A percentile compares a stretch with the other conserved stretches of the same genome.
Conservation (phyloP, 37 sponge, comb jelly and placozoan species). For the Diacarnus erythraeanus region DNA sequence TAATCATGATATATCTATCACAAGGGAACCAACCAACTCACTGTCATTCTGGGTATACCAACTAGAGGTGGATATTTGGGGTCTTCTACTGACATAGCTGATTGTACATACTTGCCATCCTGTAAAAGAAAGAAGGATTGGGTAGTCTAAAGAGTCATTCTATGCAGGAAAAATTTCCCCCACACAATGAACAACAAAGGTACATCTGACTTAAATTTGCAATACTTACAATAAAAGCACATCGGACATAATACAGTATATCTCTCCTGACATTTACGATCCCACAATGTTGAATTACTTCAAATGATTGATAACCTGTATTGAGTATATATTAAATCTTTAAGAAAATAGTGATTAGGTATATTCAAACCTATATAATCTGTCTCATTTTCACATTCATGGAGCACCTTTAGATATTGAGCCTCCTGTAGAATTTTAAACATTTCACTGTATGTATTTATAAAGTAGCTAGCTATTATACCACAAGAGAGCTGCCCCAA, state of each 20-base stretch:
- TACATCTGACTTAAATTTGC: too few relatives aligned
- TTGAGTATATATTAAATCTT: not conserved
- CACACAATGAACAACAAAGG: too few relatives aligned
- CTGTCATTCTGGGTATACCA: not conserved
- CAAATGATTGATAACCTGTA: not conserved
- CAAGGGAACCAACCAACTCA: not conserved
- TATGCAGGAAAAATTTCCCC: too few relatives aligned
- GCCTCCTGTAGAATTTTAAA: not conserved
- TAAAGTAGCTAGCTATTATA: not conserved
- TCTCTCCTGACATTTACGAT: not conserved
- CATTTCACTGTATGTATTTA: too few relatives aligned
- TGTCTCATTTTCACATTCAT: not conserved
- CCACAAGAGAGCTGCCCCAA: constrained; percentile 40
- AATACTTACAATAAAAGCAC: not conserved
- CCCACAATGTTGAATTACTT: not conserved
- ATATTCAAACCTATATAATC: not conserved
- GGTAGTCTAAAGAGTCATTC: too few relatives aligned
- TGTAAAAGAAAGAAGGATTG: not conserved
- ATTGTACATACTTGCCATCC: constrained; percentile 22
- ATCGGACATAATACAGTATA: not conserved
- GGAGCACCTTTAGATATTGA: not conserved
- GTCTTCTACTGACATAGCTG: constrained; percentile 14
- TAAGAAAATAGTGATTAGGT: not conserved
- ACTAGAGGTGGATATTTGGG: not conserved
- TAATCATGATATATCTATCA: not conserved